Evolutionary conservation across 2,113 vertebrate genomes (phyloP), one percentile per base, ranked within the genome.

Genomic region (Verasper variegatus): DNA sequence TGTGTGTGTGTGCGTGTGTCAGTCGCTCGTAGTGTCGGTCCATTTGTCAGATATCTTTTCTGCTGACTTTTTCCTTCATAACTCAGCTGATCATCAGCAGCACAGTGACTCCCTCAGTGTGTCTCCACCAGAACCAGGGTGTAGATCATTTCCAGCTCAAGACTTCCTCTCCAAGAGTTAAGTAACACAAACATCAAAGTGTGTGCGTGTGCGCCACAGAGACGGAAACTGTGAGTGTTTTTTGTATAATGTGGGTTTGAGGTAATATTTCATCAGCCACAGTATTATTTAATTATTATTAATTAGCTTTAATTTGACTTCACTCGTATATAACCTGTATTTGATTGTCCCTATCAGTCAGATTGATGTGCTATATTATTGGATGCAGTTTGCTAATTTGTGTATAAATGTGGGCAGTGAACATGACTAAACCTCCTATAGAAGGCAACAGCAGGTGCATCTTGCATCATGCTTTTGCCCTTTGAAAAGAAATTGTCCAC

Each of bases 401-500:
- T 64, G 14, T 45, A 52, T 76, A 40, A 55, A 71, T 45, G 17
- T 58, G 42, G 2, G 6, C 0, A 0, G 26, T 4, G 21, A 27
- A 49, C 12, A 64, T 1, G 47, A 58, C 58, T 63, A 4, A 49
- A 58, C 40, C 77, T 75, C 69, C 67, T 85, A 84, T 31, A 49
- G 18, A 82, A 45, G 59, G 84, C 84, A 92, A 92, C 59, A 90
- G 63, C 52, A 69, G 72, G 75, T 73, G 54, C 23, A 54, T 80
- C 88, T 91, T 89, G 89, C 89, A 89, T 91, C 91, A 91, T 88
- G 80, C 83, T 74, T 62, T 80, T 56, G 1, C 23, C 49, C 68
- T 64, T 51, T 84, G 86, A 86, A 85, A 76, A 85, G 42, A 84
- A 84, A 81, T 35, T 68, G 88, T 83, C 73, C 17, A 69, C 42